Conservation (phyloP, 1,140 invertebrate genomes). For the Drosophila varians region DNA sequence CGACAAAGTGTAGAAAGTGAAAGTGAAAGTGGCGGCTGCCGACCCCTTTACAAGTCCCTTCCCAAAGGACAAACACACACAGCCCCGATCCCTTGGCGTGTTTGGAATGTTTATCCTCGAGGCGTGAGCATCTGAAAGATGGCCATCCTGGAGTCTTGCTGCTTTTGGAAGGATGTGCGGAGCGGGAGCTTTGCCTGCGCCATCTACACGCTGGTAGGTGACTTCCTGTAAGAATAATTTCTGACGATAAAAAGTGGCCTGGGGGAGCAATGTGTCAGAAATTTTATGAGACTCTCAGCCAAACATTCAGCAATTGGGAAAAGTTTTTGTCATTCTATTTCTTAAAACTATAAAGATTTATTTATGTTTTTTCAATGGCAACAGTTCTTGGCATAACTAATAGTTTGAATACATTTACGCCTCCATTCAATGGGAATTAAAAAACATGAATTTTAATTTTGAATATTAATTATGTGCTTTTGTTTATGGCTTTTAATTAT, state of each 20-base stretch:
- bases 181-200: constrained; percentile 91
- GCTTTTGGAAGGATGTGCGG: constrained; percentile 91
- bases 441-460: neutral
- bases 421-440: too few species aligned
- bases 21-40: constrained; percentile 76
- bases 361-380: too few species aligned
- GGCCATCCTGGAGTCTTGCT: constrained; percentile 92
- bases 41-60: constrained; percentile 5
- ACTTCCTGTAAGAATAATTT: constrained; percentile 32
- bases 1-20: constrained; percentile 56
- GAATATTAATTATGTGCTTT: too few species aligned
- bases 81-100: neutral
- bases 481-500: too few species aligned
- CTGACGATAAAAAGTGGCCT: constrained; percentile 11
- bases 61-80: neutral
- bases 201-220: constrained; percentile 89
- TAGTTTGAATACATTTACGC: too few species aligned
- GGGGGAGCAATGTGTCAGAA: neutral
- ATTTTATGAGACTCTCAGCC: neutral
- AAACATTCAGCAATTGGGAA: neutral
- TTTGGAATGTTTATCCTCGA: constrained; percentile 38
- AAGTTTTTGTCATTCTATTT: too few species aligned
- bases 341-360: too few species aligned
- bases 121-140: constrained; percentile 83
- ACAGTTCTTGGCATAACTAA: too few species aligned